Evolutionary conservation across 2,113 vertebrate genomes (phyloP), one percentile per base, ranked within the genome.

Genomic region (Collichthys lucidus): DNA sequence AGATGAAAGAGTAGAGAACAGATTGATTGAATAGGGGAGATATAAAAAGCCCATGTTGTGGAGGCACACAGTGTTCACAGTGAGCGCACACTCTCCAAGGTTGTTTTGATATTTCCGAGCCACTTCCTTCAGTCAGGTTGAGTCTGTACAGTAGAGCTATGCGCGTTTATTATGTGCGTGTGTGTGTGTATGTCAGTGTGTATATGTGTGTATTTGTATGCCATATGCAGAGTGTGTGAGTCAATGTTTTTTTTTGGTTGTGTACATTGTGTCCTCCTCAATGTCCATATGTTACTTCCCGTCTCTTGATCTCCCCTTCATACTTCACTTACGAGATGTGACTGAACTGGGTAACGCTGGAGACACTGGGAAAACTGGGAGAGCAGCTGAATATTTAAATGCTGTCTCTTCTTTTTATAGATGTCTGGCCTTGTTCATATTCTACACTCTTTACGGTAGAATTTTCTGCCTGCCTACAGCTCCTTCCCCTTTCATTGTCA

Each of bases 21-120:
- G 75, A 89, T 87, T 89, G 78, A 86, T 85, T 85, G 79, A 89
- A 89, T 57, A 74, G 66, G 47, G 76, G 78, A 50, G 19, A 24
- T 75, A 89, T 85, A 85, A 90, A 92, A 85, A 87, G 80, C 74
- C 55, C 65, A 52, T 74, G 82, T 79, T 65, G 85, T 44, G 76
- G 77, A 86, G 84, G 82, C 60, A 74, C 81, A 90, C 67, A 65
- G 78, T 16, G 63, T 79, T 66, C 82, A 56, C 72, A 56, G 79
- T 22, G 26, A 86, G 79, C 79, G 80, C 63, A 79, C 66, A 74
- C 70, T 86, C 80, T 79, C 84, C 80, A 83, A 87, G 75, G 82
- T 88, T 85, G 87, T 83, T 89, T 80, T 84, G 66, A 88, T 92
- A 80, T 87, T 90, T 90, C 81, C 0, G 3, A 86, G 69, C 76